Evolutionary conservation across 2,113 vertebrate genomes (phyloP), one percentile per base, ranked within the genome.

Genomic region (Camelus dromedarius): DNA sequence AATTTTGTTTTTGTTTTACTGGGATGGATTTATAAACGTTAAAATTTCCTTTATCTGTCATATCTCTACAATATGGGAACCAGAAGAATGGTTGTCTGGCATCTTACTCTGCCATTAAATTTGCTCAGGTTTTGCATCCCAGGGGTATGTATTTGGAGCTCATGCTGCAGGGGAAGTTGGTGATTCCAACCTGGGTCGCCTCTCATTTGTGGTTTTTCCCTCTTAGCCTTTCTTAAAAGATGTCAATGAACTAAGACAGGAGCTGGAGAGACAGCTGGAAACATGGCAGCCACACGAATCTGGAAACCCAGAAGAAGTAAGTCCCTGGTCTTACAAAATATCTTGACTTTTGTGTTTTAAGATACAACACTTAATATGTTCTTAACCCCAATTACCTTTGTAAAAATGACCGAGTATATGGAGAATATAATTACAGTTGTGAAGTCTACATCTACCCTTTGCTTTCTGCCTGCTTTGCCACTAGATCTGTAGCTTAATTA

Each of bases 191-290:
- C 15, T 30, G 54, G 9, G 11, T 60, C 28, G 26, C 67, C 18
- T 95, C 92, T 97, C 79, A 91, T 8, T 50, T 67, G n/a, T 95
- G 66, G 10, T 30, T 72, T 91, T 95, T 86, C 95, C 42, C 90
- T 97, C 89, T 64, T 97, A 99, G 99, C 98, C 96, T 32, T 67
- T 98, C 35, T 6, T 99, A 89, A 98, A 98, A 91, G 99, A 99
- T 97, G 98, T 99, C 4, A 99, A 98, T 82, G 99, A 99, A 88
- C 98, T 99, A 15, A 99, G 99, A 96, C 99, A 98, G 96, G 99
- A 99, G 97, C 98, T 99, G 98, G 99, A 99, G 98, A 99, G 98
- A 92, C 99, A 99, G 50, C 77, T 99, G 98, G 99, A 99, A 97
- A 98, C 98, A 16, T 99, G 99, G 99, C 99, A 99, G 87, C 98